Percentiles rank a stretch among this genome's conserved stretches.
Conservation (phyloP, 2,113 vertebrate genomes). For the Melanostigma gelatinosum region DNA sequence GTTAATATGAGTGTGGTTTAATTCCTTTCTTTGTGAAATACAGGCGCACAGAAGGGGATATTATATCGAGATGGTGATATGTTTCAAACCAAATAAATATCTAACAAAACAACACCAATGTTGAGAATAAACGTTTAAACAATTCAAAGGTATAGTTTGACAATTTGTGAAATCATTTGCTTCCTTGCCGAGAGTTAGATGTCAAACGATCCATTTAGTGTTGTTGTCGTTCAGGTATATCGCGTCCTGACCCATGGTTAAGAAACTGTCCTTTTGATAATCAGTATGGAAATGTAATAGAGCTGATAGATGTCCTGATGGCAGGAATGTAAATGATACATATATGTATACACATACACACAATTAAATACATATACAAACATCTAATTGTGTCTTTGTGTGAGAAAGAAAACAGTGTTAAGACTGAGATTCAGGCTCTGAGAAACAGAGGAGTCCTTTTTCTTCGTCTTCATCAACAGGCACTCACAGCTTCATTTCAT, state of each 20-base stretch:
- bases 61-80: neutral
- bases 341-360: neutral
- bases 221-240: neutral
- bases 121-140: neutral
- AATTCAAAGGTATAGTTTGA: neutral
- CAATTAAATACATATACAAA: neutral
- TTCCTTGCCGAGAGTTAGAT: neutral
- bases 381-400: neutral
- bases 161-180: neutral
- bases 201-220: neutral
- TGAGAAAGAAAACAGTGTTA: neutral
- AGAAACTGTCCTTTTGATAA: neutral
- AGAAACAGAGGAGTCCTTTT: neutral
- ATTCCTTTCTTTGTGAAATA: neutral
- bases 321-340: neutral
- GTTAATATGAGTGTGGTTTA: neutral
- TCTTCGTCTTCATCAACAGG: constrained; percentile 13
- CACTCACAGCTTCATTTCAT: constrained; percentile 36
- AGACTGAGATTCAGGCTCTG: neutral
- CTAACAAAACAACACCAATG: neutral
- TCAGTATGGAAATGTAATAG: neutral
- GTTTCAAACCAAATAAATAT: neutral
- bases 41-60: neutral
- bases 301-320: neutral
- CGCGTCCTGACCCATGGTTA: neutral